phyloP scores from a whole-genome alignment of 2,113 vertebrate species.

The Spea bombifrons region DNA sequence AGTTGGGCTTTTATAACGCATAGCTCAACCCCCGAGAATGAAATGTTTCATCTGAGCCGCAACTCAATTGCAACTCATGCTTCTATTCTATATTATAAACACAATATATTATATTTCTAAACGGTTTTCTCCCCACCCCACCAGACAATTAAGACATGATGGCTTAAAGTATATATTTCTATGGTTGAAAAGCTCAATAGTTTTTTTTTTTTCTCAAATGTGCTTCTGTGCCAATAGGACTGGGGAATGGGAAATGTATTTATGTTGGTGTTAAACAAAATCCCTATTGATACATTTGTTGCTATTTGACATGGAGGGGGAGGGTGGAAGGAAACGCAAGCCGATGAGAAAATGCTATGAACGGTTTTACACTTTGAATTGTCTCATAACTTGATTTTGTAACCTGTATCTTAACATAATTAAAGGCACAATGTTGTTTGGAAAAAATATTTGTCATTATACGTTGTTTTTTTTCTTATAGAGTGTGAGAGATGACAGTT shows the following conservation, averaged over 20 bases:
- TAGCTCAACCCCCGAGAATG: too few species aligned
- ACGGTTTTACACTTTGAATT: neutral
- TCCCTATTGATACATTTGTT: neutral
- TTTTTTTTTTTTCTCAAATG: neutral
- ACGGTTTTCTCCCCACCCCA: too few species aligned
- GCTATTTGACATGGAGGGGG: neutral
- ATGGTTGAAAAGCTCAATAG: neutral
- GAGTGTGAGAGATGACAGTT: too few species aligned
- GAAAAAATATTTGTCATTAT: neutral
- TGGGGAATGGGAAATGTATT: neutral
- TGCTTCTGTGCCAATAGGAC: neutral
- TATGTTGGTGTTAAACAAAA: constrained; percentile 7
- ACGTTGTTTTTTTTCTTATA: neutral
- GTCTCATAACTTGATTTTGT: constrained; percentile 24
- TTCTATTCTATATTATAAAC: too few species aligned
- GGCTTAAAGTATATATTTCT: neutral
- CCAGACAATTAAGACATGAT: too few species aligned
- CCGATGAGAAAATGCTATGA: constrained; percentile 22
- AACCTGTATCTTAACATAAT: constrained; percentile 11
- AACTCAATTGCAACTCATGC: too few species aligned
- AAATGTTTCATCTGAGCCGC: too few species aligned
- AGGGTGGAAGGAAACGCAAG: neutral
- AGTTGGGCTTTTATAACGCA: too few species aligned
- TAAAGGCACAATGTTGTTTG: constrained; percentile 29
- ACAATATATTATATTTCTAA: too few species aligned